phyloP scores from a whole-genome alignment of 2,797 vertebrate species.

The Pseudopleuronectes americanus region DNA sequence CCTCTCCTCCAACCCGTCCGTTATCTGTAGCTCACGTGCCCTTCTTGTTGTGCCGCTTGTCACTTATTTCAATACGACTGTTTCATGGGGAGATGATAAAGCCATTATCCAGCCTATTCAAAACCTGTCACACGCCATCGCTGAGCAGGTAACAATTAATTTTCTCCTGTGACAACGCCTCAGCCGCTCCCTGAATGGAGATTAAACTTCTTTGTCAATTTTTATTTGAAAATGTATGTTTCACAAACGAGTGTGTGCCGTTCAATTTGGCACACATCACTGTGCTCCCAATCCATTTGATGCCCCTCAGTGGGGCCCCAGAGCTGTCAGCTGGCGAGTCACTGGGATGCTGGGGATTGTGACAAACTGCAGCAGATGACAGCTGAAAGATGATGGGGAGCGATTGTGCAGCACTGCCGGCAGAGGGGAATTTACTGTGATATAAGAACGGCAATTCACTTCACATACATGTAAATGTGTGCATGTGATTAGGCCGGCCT shows the following conservation, averaged over 20 bases:
- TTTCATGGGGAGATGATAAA: slow-evolving; percentile 72
- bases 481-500: background rate
- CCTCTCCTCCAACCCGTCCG: slow-evolving; percentile 18
- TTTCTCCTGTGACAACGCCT: slow-evolving; percentile 64
- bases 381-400: slow-evolving; percentile 56
- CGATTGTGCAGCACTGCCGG: slow-evolving; percentile 29
- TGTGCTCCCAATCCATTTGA: slow-evolving; percentile 61
- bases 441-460: slow-evolving; percentile 9
- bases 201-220: slow-evolving; percentile 76
- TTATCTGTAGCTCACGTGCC: slow-evolving; percentile 25
- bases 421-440: slow-evolving; percentile 31
- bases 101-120: slow-evolving; percentile 78
- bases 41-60: slow-evolving; percentile 56
- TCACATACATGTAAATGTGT: slow-evolving; percentile 23
- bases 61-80: slow-evolving; percentile 60
- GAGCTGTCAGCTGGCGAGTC: slow-evolving; percentile 61
- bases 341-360: slow-evolving; percentile 46
- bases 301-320: slow-evolving; percentile 58
- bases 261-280: slow-evolving; percentile 46
- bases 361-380: slow-evolving; percentile 64
- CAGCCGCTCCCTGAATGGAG: slow-evolving; percentile 48
- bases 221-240: slow-evolving; percentile 71
- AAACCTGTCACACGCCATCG: slow-evolving; percentile 65
- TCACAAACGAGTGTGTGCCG: slow-evolving; percentile 51
- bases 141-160: slow-evolving; percentile 70